Evolutionary conservation across 1,140 invertebrate species (phyloP), one percentile per base, ranked within the genome.

Genomic region (Ylistrum balloti): DNA sequence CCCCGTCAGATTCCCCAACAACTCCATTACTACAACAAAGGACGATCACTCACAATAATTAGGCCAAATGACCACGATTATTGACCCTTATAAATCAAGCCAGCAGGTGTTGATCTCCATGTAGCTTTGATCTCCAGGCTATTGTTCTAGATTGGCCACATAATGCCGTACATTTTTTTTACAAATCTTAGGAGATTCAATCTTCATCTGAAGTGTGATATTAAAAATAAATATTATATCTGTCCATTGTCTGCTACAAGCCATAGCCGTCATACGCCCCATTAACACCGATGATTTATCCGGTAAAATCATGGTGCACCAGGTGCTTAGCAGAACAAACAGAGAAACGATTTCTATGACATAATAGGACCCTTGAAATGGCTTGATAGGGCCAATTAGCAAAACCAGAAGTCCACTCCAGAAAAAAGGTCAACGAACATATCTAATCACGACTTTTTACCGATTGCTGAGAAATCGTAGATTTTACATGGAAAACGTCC

Each of bases 221-320:
- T 74, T 74, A 74, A 74, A 74, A 74, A 74, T 74, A 74, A 74
- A 74, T 74, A 74, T 74, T 74, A 74, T 74, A 74, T 74, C 56
- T 74, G 56, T 28, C 22, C 56, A 74, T 74, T 74, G 56, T 74
- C 56, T 74, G 56, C 17, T 74, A 74, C 56, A 74, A 74, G 56
- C 56, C 56, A 74, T 74, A 74, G 56, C 56, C 56, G 56, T 74
- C 56, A 74, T 28, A 74, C 56, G 56, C 56, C 56, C 56, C 22
- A 74, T 74, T 74, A 74, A 74, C 56, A 74, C 56, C 1, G 56
- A 74, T 74, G 56, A 74, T 74, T 74, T 74, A 74, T 74, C 56
- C 22, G n/a, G n/a, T 74, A 74, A 74, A 74, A 74, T 74, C 56
- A 74, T n/a, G 56, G 56, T 74, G 56, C 56, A 17, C 56, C 56